A percentile compares a stretch with the other conserved stretches of the same genome.
Evolutionary conservation across 2,113 vertebrate species (phyloP).

Genomic region (Puntigrus tetrazona): DNA sequence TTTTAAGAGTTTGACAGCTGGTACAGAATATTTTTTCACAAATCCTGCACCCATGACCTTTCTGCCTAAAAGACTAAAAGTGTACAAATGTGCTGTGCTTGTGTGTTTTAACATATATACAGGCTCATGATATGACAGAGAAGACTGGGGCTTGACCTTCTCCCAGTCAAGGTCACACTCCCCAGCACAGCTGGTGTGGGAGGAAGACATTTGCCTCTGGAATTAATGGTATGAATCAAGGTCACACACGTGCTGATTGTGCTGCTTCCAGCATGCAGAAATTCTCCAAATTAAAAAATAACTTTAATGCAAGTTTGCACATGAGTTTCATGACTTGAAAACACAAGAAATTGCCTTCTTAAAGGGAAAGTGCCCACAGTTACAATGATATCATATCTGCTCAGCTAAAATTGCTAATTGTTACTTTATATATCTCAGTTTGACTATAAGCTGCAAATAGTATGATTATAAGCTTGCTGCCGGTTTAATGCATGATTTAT

Average conservation of each 20-base stretch:
- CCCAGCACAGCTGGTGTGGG: constrained; percentile 68
- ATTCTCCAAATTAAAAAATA: constrained; percentile 46
- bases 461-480: too few species aligned
- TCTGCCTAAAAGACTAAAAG: neutral
- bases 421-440: too few species aligned
- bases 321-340: constrained; percentile 41
- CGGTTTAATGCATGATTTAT: too few species aligned
- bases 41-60: constrained; percentile 2
- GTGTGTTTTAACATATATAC: neutral
- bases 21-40: too few species aligned
- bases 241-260: constrained; percentile 70
- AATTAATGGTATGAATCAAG: constrained; percentile 75
- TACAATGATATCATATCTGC: neutral
- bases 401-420: too few species aligned
- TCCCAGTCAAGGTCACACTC: constrained; percentile 62
- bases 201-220: constrained; percentile 67
- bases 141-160: constrained; percentile 64
- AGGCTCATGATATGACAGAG: constrained; percentile 41
- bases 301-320: constrained; percentile 57
- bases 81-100: neutral
- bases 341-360: neutral
- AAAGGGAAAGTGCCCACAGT: neutral
- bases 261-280: constrained; percentile 55
- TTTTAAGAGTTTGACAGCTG: neutral
- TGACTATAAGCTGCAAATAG: too few species aligned